phyloP scores from a whole-genome alignment of 30 jellyfish, hydroid and myxozoan genomes.

The Phacellophora camtschatica region DNA sequence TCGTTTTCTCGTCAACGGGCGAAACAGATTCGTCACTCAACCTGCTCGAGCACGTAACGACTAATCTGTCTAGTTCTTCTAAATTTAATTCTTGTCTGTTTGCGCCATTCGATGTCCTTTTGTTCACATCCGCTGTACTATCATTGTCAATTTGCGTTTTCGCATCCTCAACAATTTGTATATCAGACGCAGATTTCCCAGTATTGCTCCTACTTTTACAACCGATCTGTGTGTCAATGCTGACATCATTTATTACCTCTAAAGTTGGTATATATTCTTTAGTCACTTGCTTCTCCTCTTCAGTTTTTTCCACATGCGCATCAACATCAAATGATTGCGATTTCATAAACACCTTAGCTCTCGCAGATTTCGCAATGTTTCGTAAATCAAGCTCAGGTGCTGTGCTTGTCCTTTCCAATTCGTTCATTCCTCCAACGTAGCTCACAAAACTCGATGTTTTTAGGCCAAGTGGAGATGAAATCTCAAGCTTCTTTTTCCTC shows the following conservation, averaged over 20 bases:
- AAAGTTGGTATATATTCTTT: slow-evolving; percentile 8
- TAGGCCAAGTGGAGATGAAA: slow-evolving; percentile 65
- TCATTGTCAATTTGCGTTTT: background rate
- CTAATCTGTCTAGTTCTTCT: slow-evolving; percentile 6
- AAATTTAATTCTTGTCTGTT: background rate
- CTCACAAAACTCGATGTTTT: slow-evolving; percentile 67
- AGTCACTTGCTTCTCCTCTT: background rate
- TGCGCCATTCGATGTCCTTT: background rate
- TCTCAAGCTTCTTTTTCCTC: slow-evolving; percentile 59
- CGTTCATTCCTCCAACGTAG: slow-evolving; percentile 66
- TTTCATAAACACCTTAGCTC: background rate
- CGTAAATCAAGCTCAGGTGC: slow-evolving; percentile 60
- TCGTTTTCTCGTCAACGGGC: slow-evolving; percentile 46
- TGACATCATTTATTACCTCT: slow-evolving; percentile 42
- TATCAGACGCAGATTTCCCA: background rate
- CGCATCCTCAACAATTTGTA: background rate
- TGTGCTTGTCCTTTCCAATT: slow-evolving; percentile 53
- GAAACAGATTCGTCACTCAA: background rate
- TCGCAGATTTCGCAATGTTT: slow-evolving; percentile 34
- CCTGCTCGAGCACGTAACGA: slow-evolving; percentile 14
- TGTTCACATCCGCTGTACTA: background rate
- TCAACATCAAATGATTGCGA: slow-evolving; percentile 14
- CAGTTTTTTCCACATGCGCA: background rate
- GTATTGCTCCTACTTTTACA: background rate
- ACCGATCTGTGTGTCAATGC: slow-evolving; percentile 6